A percentile compares a stretch with the other conserved stretches of the same genome.
These are phyloP conservation scores for Lepus timidus DNA, from an alignment of 2,113 vertebrate genomes.

Conservation along the genomic window DNA sequence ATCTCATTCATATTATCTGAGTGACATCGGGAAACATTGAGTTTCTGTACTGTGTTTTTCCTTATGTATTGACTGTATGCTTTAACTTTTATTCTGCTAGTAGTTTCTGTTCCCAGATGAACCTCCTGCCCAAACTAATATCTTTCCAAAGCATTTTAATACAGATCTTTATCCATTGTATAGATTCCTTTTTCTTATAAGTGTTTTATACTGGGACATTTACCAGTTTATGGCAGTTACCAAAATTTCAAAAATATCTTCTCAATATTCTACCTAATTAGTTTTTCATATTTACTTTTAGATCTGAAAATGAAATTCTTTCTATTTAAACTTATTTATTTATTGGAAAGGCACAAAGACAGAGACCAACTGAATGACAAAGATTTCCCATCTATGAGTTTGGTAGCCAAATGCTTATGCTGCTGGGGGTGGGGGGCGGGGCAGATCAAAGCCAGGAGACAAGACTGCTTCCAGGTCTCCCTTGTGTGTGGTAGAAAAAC, in stretches of 20 bases:
- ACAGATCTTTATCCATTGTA: background rate
- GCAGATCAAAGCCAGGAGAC: too few relatives aligned
- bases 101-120: background rate
- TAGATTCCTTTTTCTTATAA: background rate
- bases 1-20: background rate
- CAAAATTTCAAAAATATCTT: background rate
- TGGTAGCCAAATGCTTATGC: too few relatives aligned
- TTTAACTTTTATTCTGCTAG: background rate
- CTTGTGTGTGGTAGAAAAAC: too few relatives aligned
- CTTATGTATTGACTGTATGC: background rate
- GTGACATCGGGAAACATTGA: background rate
- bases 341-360: too few relatives aligned
- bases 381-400: too few relatives aligned
- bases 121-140: background rate
- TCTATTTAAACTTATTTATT: too few relatives aligned
- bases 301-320: background rate
- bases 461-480: too few relatives aligned
- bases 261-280: background rate
- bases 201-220: background rate
- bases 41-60: background rate
- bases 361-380: too few relatives aligned
- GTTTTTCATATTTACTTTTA: background rate
- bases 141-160: background rate
- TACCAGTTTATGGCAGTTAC: background rate
- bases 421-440: too few relatives aligned